Percentiles rank a stretch among this genome's conserved stretches.
Conservation (phyloP, 2,888 invertebrate genomes). For the Antitype chi region DNA sequence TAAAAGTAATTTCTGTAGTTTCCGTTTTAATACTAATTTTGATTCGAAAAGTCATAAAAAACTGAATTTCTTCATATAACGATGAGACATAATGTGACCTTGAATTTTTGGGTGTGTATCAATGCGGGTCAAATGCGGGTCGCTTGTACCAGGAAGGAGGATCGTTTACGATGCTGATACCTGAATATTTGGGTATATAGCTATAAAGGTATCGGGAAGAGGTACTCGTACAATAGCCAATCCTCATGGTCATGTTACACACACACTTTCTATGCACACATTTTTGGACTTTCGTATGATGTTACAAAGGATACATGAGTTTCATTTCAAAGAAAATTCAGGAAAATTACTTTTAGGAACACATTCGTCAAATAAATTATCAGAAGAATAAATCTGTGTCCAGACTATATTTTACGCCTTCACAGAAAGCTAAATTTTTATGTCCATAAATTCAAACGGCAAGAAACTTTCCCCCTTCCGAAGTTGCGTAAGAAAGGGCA, state of each 20-base stretch:
- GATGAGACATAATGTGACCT: background rate
- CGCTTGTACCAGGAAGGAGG: slow-evolving; percentile 20
- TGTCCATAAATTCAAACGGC: slow-evolving; percentile 75
- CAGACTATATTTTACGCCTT: slow-evolving; percentile 60
- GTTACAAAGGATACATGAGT: background rate
- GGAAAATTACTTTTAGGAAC: background rate
- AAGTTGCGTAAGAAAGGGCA: slow-evolving; percentile 74
- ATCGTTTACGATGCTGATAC: slow-evolving; percentile 46
- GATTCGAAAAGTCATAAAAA: slow-evolving; percentile 5
- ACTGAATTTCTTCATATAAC: background rate
- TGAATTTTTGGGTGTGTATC: slow-evolving; percentile 21
- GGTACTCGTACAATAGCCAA: slow-evolving; percentile 14
- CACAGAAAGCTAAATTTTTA: slow-evolving; percentile 69
- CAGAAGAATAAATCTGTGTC: slow-evolving; percentile 45
- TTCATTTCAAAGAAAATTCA: background rate
- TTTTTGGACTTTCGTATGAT: background rate
- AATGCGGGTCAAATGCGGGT: slow-evolving; percentile 37
- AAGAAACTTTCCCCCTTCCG: slow-evolving; percentile 74
- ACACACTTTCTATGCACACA: slow-evolving; percentile 1
- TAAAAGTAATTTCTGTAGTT: too few relatives aligned
- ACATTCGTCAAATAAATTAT: slow-evolving; percentile 18
- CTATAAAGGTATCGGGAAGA: slow-evolving; percentile 8
- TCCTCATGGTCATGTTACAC: background rate
- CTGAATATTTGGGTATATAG: slow-evolving; percentile 28
- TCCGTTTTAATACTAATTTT: background rate